Base-by-base conservation (phyloP, 1,140 invertebrate species). In the Bathynomus jamesi region DNA sequence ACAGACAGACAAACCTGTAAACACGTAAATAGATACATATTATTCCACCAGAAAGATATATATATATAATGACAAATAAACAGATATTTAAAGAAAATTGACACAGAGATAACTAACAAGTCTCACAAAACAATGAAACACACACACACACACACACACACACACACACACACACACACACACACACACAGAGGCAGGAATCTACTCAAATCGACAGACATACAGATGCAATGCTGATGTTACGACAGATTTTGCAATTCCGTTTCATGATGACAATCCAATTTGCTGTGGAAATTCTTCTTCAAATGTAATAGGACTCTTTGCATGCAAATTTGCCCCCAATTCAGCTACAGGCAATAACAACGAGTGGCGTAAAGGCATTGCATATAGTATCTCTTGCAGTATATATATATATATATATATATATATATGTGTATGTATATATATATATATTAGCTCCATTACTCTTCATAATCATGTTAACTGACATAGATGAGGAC, bases 361-460 rank as follows among this genome's bases (percentile, higher is more conserved):
- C 32, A 40, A 8, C 7, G 17, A 8, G 32, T 8, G 17, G 32
- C 7, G 32, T 8, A 40, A 40, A 17, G 17, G 32, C 7, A 40
- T 40, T 40, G 32, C 17, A 40, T 40, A 40, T 7, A 40, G 32
- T 8, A 40, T 8, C 7, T 8, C 7, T 40, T 40, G 32, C 17
- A 40, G n/a, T n/a, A n/a, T n/a, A n/a, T n/a, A 40, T 67, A 67
- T 67, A 40, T 67, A 32, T 31, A 31, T 66, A 66, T 66, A 66
- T 66, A 66, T 66, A 21, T 29, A 8, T 29, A 8, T 10, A 32
- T 32, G 32, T 32, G 32, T 32, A 66, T 32, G 17, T 40, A 40
- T 40, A 40, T 40, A 40, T 40, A 8, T n/a, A n/a, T n/a, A 40
- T 40, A 40, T 40, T 40, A 40, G 7, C 7, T 40, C 7, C 17